phyloP scores from a whole-genome alignment of 2,888 invertebrate genomes.

The Lochmaea crataegi region DNA sequence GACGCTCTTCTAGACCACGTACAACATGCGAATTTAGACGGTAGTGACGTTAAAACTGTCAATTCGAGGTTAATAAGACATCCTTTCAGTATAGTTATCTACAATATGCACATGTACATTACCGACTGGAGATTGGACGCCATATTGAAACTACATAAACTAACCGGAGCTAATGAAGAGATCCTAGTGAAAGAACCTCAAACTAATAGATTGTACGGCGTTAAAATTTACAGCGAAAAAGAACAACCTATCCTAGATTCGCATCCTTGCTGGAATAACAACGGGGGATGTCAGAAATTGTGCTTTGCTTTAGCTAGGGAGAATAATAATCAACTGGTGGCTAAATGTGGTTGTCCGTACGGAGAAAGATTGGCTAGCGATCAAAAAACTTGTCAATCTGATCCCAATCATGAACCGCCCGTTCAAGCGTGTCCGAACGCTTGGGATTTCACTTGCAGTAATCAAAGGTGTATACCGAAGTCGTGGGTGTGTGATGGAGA shows the following conservation, averaged over 20 bases:
- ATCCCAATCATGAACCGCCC: conserved; percentile 88
- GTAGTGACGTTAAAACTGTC: conserved; percentile 90
- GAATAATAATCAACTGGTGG: conserved; percentile 64
- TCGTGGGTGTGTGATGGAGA: conserved; percentile 97
- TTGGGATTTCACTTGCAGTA: conserved; percentile 95
- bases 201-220: conserved; percentile 90
- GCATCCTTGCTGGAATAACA: conserved; percentile 87
- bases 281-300: conserved; percentile 93
- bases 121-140: conserved; percentile 98
- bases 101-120: conserved; percentile 93
- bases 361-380: conserved; percentile 85
- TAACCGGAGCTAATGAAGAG: conserved; percentile 88
- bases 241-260: conserved; percentile 76
- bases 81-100: conserved; percentile 92
- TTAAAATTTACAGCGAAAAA: conserved; percentile 83
- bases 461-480: conserved; percentile 91
- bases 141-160: conserved; percentile 89
- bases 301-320: conserved; percentile 90
- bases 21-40: conserved; percentile 92
- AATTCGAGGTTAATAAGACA: conserved; percentile 87
- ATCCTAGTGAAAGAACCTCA: conserved; percentile 89
- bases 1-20: conserved; percentile 96
- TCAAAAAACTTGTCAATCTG: conserved; percentile 77
- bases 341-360: conserved; percentile 91
- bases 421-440: conserved; percentile 89